Base-by-base conservation (phyloP, 2,888 invertebrate genomes). In the Mythimna vitellina region DNA sequence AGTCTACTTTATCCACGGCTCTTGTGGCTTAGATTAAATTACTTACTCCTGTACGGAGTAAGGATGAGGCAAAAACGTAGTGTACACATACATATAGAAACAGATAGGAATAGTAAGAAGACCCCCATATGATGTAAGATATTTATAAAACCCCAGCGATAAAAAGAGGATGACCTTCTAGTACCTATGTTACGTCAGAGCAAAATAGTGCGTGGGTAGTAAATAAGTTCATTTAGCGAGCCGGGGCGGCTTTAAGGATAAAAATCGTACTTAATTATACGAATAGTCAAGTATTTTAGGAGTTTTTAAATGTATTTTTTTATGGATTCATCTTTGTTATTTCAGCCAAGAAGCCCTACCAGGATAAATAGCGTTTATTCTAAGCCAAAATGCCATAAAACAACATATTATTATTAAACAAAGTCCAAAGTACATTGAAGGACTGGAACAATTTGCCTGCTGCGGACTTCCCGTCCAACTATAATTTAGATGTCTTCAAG, bases 111-210 rank as follows among this genome's bases (percentile, higher is more conserved):
- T 49, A 71, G 20, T 29, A 46, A 10, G 17, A 46, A 46, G 14
- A n/a, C 3, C n/a, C 54, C 14, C 2, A 17, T 10, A 38, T 22
- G 8, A 53, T 14, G 8, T 17, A 56, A 56, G 46, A 46, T 46
- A 72, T 71, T 71, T 46, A 14, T 56, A 70, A 20, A n/a, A n/a
- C n/a, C 70, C 46, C 54, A n/a, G 8, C 25, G 17, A 71, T 29
- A 29, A 25, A 17, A 72, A 29, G 49, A 22, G 61, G 61, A 49
- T 29, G 35, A 71, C 71, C 72, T 72, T 56, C 14, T 14, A 49
- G 8, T 20, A 22, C 60, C 22, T 38, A 22, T 6, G 12, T 57
- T 64, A 25, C 49, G 46, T 56, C 71, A 57, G 46, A 56, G 29
- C 22, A 64, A 29, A 38, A 14, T 71, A 49, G 46, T 38, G 29